Evolutionary conservation across 2,113 vertebrate genomes (phyloP), one percentile per base, ranked within the genome.

Genomic region (Macquaria ambigua): DNA sequence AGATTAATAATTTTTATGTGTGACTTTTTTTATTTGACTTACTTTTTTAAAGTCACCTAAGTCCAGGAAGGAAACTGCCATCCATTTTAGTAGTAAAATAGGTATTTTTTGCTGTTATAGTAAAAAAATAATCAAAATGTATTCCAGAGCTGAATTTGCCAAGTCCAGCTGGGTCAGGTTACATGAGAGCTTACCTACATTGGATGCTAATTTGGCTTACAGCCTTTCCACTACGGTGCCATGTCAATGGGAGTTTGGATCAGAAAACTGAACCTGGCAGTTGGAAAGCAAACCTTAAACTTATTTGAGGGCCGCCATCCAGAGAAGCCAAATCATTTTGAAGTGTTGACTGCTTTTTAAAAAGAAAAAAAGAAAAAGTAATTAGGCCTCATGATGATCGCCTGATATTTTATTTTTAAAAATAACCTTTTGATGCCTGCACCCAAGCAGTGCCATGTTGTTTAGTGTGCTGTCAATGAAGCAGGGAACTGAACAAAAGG

Each of bases 381-480:
- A 83, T 72, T 41, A 81, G 52, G 55, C 62, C 31, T 79, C 73
- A 23, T 59, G 52, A 79, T 76, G 31, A 73, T 69, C 61, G 58
- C 25, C n/a, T 63, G 63, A 53, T 81, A 46, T 79, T 53, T 82
- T 23, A 37, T 83, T 76, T 90, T 81, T 52, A 28, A 67, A 71
- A 76, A 58, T 6, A 76, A 55, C 56, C 2, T 37, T 83, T 53
- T 77, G 69, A 83, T 61, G 28, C 61, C 25, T 72, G 25, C 8
- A 31, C 53, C 20, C 48, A 8, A 50, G 75, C 71, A 28, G 18
- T 18, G 39, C 34, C 2, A 2, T 69, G 79, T 66, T 81, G 37
- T 71, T 73, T 31, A 71, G 41, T 55, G 34, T 14, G 53, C 69
- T 55, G 72, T 82, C 83, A 81, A 28, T 37, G 53, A 81, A 77